Percentiles rank a stretch among this genome's conserved stretches.
Conservation (phyloP, 2,797 vertebrate genomes). For the Petrocephalus schoutedeni region DNA sequence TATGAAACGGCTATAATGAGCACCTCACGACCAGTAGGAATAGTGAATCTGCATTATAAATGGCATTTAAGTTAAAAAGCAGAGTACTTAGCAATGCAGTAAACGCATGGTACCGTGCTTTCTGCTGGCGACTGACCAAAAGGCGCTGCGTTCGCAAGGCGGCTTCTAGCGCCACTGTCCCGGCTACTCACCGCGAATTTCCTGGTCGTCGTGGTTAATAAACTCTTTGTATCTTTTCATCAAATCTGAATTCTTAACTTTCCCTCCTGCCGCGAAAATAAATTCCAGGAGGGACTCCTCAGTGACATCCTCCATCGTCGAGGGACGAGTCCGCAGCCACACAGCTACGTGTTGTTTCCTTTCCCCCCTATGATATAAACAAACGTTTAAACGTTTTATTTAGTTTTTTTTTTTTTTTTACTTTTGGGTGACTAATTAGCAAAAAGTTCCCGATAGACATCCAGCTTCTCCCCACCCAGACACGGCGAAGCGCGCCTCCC, state of each 20-base stretch:
- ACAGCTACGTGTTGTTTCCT: not conserved
- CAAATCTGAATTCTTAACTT: slow-evolving; percentile 65
- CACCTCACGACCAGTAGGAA: not conserved
- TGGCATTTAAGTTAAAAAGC: not conserved
- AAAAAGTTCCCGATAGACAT: slow-evolving; percentile 34
- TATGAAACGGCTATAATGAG: not conserved
- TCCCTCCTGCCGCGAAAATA: slow-evolving; percentile 59
- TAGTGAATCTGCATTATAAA: not conserved
- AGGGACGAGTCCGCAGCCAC: not conserved
- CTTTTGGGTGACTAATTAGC: slow-evolving; percentile 52
- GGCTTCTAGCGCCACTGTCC: not conserved
- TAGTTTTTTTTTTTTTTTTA: slow-evolving; percentile 27
- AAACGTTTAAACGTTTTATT: not conserved
- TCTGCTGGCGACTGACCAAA: not conserved
- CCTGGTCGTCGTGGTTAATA: slow-evolving; percentile 63
- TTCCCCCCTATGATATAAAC: not conserved
- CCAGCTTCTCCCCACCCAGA: slow-evolving; percentile 65
- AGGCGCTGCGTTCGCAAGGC: not conserved
- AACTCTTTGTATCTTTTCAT: slow-evolving; percentile 65
- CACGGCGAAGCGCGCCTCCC: slow-evolving; percentile 50
- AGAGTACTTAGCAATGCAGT: not conserved
- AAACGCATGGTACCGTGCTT: not conserved
- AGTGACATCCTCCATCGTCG: slow-evolving; percentile 57
- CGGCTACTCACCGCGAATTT: slow-evolving; percentile 63
- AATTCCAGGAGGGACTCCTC: slow-evolving; percentile 68